Evolutionary conservation across 2,113 vertebrate species (phyloP), one percentile per base, ranked within the genome.

Genomic region (Protobothrops mucrosquamatus): DNA sequence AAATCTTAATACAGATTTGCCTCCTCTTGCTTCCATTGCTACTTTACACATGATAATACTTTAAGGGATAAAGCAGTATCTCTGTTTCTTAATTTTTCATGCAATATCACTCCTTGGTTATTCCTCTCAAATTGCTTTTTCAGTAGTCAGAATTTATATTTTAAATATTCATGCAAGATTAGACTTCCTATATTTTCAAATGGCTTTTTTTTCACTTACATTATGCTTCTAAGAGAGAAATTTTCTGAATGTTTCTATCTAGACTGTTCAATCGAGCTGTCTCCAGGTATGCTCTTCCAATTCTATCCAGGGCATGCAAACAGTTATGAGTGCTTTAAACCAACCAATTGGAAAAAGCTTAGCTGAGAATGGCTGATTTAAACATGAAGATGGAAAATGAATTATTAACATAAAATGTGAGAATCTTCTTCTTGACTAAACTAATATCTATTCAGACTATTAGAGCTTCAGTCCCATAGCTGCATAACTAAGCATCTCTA

Each of bases 81-180:
- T 23, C 43, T 14, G 3, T 92, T 26, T 43, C 59, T 89, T 55
- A 69, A 46, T 69, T 69, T 74, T 88, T 55, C 51, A 81, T 89
- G 9, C n/a, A n/a, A 4, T 64, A 43, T 81, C 46, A 69, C 59
- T 88, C 34, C 34, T 89, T 43, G 34, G 12, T 43, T 74, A 52
- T 81, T 89, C n/a, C 34, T 81, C 74, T 89, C 51, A 74, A 43
- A 56, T 24, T 81, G 61, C 48, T 43, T 55, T 55, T 64, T 74
- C 23, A 69, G 11, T 39, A 74, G 52, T 69, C 61, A 23, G 34
- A 52, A 88, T 54, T 26, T 86, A 23, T 86, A 81, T 91, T 90
- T 91, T 18, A 92, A 87, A 88, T 88, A 59, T 88, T 92, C 86
- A 92, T 52, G 23, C 48, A 69, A 51, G 34, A 92, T 55, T 81